Evolutionary conservation across 2,888 invertebrate species (phyloP), one percentile per base, ranked within the genome.

Genomic region (Apodemia mormo): DNA sequence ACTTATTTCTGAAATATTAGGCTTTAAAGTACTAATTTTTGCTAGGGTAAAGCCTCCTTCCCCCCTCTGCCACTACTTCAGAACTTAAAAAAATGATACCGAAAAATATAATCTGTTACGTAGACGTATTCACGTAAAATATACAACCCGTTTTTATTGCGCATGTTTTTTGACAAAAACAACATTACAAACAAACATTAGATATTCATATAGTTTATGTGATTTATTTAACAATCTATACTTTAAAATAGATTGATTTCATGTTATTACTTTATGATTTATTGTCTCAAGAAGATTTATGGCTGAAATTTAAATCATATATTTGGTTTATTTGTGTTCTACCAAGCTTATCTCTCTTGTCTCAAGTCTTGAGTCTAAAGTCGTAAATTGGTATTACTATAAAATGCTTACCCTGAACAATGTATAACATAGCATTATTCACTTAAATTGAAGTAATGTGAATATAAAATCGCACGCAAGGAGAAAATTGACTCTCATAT

Each of bases 351-450:
- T 54, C 54, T 37, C 37, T 37, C 37, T 37, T 37, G 37, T 37
- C 37, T 37, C 37, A 37, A 37, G 37, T 37, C 37, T 54, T 22
- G 8, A 54, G 8, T 54, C 22, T 22, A 22, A 22, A 54, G 54
- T 54, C 54, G 54, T 54, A 54, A 54, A 54, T 58, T 58, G 58
- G 30, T 30, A 58, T 58, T 30, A 10, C 29, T 58, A 58, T 30
- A 58, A 58, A 58, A 58, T 30, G 30, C 30, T 30, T 58, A 30
- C 58, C 5, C 30, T 58, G 30, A 30, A 54, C 54, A 54, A 54
- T 54, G 54, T 54, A 54, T 54, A 22, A 54, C 54, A 22, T 22
- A 54, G 54, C 54, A 54, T 54, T 54, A 54, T 54, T 54, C 54
- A 54, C 22, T 54, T 54, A 54, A 54, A 54, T 54, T 30, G 30